Percentiles rank a stretch among this genome's conserved stretches.
Conservation (phyloP, 2,888 invertebrate species). For the Temnothorax rugatulus region DNA sequence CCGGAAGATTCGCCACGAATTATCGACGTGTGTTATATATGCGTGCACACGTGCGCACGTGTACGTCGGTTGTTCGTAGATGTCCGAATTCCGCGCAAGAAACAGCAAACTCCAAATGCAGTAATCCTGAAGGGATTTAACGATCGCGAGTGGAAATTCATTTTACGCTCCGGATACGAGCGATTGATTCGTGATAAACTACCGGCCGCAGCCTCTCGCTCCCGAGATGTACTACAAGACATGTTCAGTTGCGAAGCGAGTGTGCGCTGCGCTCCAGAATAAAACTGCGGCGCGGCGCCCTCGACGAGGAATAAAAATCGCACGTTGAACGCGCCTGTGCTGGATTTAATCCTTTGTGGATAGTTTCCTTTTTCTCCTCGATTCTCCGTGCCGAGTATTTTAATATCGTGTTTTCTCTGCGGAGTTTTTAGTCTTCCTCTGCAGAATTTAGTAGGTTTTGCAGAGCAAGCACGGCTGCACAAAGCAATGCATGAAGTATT, state of each 20-base stretch:
- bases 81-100: conserved; percentile 51
- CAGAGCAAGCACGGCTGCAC: conserved; percentile 20
- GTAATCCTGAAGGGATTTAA: conserved; percentile 60
- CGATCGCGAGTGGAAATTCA: conserved; percentile 56
- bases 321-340: conserved; percentile 28
- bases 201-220: conserved; percentile 15
- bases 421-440: conserved; percentile 37
- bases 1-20: conserved; percentile 15
- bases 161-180: conserved; percentile 62
- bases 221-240: conserved; percentile 58
- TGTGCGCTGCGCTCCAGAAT: conserved; percentile 38
- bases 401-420: conserved; percentile 40
- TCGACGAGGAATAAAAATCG: conserved; percentile 51
- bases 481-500: conserved; percentile 25
- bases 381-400: conserved; percentile 47
- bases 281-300: conserved; percentile 46
- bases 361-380: conserved; percentile 40
- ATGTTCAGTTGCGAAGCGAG: conserved; percentile 24
- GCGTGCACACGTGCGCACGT: neutral
- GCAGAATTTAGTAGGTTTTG: conserved; percentile 38
- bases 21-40: neutral
- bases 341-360: conserved; percentile 49
- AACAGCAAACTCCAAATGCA: conserved; percentile 44
- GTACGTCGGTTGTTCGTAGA: conserved; percentile 45
- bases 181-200: conserved; percentile 67